Conservation (phyloP, 2,888 invertebrate genomes). For the Aphidoletes aphidimyza region DNA sequence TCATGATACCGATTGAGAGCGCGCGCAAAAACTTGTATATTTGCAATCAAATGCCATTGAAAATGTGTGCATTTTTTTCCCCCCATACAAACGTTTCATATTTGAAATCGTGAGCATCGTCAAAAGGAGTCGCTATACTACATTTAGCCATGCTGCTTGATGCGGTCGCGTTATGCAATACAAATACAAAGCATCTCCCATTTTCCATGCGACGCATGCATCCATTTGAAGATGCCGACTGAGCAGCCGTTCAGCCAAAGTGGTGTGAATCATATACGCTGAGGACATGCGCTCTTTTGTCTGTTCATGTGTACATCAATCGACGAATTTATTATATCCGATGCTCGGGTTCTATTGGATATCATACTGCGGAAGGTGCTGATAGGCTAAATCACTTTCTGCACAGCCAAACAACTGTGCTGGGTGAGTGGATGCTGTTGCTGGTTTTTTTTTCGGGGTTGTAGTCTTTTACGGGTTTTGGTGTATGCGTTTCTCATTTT, state of each 20-base stretch:
- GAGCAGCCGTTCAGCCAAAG: background rate
- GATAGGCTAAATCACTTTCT: conserved; percentile 55
- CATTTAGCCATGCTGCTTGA: too few relatives aligned
- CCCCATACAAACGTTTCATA: too few relatives aligned
- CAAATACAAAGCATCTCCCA: background rate
- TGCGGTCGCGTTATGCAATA: background rate
- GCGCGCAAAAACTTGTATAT: too few relatives aligned
- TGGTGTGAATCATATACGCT: background rate
- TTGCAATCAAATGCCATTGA: too few relatives aligned
- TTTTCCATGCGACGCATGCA: background rate
- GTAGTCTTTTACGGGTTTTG: too few relatives aligned
- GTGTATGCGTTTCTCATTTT: too few relatives aligned
- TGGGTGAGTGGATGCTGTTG: background rate
- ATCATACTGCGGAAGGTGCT: conserved; percentile 55
- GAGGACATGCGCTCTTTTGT: conserved; percentile 52
- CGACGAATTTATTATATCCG: conserved; percentile 41
- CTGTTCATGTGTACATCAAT: conserved; percentile 24
- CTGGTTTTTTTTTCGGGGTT: too few relatives aligned
- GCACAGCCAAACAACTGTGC: conserved; percentile 7
- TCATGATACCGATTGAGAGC: too few relatives aligned
- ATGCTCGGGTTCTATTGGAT: conserved; percentile 53
- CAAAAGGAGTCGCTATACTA: too few relatives aligned
- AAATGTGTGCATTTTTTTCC: too few relatives aligned
- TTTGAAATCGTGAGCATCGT: too few relatives aligned
- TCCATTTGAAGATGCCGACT: background rate